phyloP scores from a whole-genome alignment of 2,888 invertebrate species.

The Scaptomyza polygonia region DNA sequence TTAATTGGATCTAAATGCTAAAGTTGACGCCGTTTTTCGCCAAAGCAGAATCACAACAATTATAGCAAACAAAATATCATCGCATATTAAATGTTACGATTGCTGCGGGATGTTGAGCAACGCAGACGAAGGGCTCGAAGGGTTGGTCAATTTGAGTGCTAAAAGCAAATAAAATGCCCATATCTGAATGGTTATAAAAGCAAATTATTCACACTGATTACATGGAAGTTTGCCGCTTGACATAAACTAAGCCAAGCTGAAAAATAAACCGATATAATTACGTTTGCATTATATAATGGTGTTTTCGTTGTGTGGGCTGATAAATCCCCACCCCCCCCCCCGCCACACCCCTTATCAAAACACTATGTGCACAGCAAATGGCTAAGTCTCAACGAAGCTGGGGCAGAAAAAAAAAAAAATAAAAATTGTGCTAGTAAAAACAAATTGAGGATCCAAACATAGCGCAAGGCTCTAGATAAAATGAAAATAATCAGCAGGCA shows the following conservation, averaged over 20 bases:
- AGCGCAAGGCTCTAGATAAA: constrained; percentile 73
- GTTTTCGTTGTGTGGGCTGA: background rate
- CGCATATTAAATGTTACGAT: constrained; percentile 6
- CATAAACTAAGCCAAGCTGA: constrained; percentile 70
- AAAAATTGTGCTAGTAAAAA: constrained; percentile 68
- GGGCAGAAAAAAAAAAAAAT: too few species aligned
- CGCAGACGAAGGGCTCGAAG: constrained; percentile 6
- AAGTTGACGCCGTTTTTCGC: constrained; percentile 54
- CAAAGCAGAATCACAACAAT: constrained; percentile 57
- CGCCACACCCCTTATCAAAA: background rate
- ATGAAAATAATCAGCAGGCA: constrained; percentile 79
- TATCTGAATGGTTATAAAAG: constrained; percentile 63
- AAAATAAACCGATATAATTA: constrained; percentile 77
- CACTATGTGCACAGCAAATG: constrained; percentile 40
- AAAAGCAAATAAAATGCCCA: constrained; percentile 58
- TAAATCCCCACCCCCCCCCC: background rate
- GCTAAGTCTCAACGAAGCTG: constrained; percentile 8
- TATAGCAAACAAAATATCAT: constrained; percentile 43
- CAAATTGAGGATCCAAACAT: constrained; percentile 75
- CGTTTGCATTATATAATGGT: constrained; percentile 49
- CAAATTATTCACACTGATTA: constrained; percentile 79
- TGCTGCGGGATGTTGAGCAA: background rate
- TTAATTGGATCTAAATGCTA: constrained; percentile 74
- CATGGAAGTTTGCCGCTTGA: constrained; percentile 61
- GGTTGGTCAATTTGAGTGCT: constrained; percentile 41